Evolutionary conservation across 2,113 vertebrate species (phyloP).

Genomic region (Leptocoma aspasia): DNA sequence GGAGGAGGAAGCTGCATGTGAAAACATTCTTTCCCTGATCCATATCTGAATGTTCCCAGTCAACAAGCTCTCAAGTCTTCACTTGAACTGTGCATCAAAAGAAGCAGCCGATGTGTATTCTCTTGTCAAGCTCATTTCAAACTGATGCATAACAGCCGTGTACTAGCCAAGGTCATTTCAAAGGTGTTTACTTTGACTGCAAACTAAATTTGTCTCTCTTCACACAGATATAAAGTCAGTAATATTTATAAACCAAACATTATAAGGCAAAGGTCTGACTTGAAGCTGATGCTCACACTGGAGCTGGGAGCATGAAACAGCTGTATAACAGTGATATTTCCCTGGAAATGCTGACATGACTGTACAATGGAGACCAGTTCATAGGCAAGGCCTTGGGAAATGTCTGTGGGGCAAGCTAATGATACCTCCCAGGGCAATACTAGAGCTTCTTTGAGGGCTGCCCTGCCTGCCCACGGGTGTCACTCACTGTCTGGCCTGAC

Average conservation of each 20-base stretch:
- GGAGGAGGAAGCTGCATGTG: constrained; percentile 2
- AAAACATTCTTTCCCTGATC: constrained; percentile 45
- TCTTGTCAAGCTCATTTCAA: constrained; percentile 31
- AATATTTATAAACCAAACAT: constrained; percentile 24
- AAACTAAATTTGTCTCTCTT: constrained; percentile 49
- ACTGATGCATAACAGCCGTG: constrained; percentile 6
- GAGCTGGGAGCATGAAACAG: background rate
- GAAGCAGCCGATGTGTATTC: constrained; percentile 11
- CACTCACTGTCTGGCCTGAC: background rate
- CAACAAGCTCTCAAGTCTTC: constrained; percentile 42
- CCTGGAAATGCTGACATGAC: background rate
- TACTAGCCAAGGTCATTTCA: constrained; percentile 48
- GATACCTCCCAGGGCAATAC: background rate
- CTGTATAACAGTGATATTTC: background rate
- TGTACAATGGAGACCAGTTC: background rate
- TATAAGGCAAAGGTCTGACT: background rate
- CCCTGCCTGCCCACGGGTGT: background rate
- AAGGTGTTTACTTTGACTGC: constrained; percentile 59
- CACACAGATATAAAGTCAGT: constrained; percentile 5
- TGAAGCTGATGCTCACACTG: background rate
- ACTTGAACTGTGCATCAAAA: constrained; percentile 42
- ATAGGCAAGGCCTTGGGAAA: background rate
- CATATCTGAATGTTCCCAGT: constrained; percentile 39
- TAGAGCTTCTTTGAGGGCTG: background rate
- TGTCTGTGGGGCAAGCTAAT: background rate